phyloP scores from a whole-genome alignment of 2,888 invertebrate species.

The Onthophagus sagittarius region DNA sequence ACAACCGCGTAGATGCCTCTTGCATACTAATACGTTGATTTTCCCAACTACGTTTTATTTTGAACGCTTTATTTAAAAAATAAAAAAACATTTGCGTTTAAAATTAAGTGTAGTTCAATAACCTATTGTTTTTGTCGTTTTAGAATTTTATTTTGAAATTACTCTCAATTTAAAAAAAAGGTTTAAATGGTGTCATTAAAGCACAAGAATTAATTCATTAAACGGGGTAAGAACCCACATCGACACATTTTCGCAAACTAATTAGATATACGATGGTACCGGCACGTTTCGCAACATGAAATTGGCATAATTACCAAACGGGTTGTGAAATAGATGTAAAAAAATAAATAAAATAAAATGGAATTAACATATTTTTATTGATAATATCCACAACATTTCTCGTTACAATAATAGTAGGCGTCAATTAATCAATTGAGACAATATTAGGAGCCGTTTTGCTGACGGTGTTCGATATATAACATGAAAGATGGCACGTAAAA shows the following conservation, averaged over 20 bases:
- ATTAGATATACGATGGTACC: neutral
- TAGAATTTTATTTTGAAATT: no score
- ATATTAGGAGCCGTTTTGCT: slow-evolving; percentile 13
- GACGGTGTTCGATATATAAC: slow-evolving; percentile 18
- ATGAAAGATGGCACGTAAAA: slow-evolving; percentile 20
- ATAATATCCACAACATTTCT: slow-evolving; percentile 10
- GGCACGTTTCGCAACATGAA: neutral
- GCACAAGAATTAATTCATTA: neutral
- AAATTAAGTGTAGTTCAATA: neutral
- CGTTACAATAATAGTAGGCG: neutral
- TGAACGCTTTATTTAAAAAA: neutral
- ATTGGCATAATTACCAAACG: slow-evolving; percentile 1
- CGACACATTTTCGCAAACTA: neutral
- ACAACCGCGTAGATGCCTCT: neutral
- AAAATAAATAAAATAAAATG: neutral
- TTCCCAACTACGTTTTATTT: neutral
- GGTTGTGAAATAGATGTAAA: neutral
- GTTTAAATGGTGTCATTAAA: neutral
- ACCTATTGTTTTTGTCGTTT: neutral
- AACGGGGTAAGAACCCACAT: neutral
- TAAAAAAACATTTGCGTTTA: neutral
- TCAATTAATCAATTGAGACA: slow-evolving; percentile 12
- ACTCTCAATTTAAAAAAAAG: neutral
- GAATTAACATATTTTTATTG: slow-evolving; percentile 13
- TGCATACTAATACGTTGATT: neutral